phyloP scores from a whole-genome alignment of 2,113 vertebrate species.

The Zosterops lateralis region DNA sequence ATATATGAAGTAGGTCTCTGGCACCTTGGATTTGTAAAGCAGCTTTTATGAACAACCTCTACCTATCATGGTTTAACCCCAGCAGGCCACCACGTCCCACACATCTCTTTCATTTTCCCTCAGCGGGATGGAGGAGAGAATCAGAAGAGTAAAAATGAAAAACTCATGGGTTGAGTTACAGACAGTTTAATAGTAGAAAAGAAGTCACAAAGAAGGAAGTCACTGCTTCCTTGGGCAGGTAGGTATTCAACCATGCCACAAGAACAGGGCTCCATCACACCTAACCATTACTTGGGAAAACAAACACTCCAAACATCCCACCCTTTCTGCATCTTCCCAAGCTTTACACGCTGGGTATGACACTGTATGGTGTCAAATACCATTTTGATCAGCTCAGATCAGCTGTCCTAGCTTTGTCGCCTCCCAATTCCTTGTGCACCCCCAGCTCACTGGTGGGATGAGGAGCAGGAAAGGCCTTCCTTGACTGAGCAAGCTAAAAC shows the following conservation, averaged over 20 bases:
- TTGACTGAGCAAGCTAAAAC: background rate
- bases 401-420: background rate
- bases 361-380: fast-evolving
- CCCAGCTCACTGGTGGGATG: fast-evolving
- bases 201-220: background rate
- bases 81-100: background rate
- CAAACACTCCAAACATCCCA: background rate
- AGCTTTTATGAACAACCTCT: background rate
- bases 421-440: background rate
- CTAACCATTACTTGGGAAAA: background rate
- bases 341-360: background rate
- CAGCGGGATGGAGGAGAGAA: fast-evolving
- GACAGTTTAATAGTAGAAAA: background rate
- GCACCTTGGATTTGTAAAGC: background rate
- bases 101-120: background rate
- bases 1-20: background rate
- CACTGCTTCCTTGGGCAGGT: background rate
- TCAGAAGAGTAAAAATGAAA: background rate
- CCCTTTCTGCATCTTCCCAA: background rate
- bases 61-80: background rate
- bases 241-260: background rate
- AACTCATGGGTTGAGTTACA: background rate
- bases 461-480: background rate
- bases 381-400: background rate
- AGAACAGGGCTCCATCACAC: background rate